Conservation (phyloP, 2,113 vertebrate genomes). For the Bambusicola thoracicus region DNA sequence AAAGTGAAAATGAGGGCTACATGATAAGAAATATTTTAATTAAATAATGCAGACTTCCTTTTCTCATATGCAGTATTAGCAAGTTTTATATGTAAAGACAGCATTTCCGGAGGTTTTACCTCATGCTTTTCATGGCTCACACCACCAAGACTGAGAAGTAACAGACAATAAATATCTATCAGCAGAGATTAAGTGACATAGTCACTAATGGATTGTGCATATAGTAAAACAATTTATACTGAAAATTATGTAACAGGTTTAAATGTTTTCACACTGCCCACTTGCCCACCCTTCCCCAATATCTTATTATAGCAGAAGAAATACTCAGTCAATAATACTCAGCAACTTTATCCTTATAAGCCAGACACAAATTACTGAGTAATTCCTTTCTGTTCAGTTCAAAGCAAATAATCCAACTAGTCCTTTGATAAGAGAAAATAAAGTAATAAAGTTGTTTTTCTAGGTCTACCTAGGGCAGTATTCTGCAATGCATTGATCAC, state of each 20-base stretch:
- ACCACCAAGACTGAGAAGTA: background rate
- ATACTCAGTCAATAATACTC: constrained; percentile 33
- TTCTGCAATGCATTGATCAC: background rate
- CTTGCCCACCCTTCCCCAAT: background rate
- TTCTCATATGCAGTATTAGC: background rate
- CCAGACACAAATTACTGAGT: background rate
- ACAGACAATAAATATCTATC: background rate
- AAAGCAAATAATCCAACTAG: background rate
- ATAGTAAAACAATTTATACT: background rate
- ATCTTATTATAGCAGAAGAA: constrained; percentile 43
- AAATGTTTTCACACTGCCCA: background rate
- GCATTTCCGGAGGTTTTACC: background rate
- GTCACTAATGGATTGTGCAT: background rate
- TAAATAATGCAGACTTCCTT: background rate
- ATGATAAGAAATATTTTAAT: background rate
- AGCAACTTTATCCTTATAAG: constrained; percentile 22
- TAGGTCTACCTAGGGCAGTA: background rate
- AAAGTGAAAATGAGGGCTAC: background rate
- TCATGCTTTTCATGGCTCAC: background rate
- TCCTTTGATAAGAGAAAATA: background rate
- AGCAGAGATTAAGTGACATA: background rate
- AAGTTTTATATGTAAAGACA: background rate
- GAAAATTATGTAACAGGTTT: constrained; percentile 4
- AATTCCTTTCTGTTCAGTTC: background rate
- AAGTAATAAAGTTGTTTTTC: background rate